phyloP scores from a whole-genome alignment of 2,113 vertebrate genomes.

The Cheilinus undulatus region DNA sequence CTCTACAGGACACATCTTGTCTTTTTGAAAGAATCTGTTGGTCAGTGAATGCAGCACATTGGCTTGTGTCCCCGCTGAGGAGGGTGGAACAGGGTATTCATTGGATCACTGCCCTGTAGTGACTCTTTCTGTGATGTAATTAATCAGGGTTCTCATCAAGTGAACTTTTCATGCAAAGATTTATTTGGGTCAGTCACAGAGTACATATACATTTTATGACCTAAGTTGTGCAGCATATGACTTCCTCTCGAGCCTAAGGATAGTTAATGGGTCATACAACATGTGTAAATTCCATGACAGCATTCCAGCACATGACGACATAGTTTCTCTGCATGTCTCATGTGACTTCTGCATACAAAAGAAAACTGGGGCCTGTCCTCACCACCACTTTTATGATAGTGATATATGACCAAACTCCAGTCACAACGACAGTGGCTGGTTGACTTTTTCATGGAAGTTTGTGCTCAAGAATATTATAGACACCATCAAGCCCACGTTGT shows the following conservation, averaged over 20 bases:
- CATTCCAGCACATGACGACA: slow-evolving; percentile 29
- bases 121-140: neutral
- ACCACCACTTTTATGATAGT: slow-evolving; percentile 27
- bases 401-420: slow-evolving; percentile 17
- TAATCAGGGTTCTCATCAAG: neutral
- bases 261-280: neutral
- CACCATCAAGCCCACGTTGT: neutral
- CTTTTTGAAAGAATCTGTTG: neutral
- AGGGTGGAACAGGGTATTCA: neutral
- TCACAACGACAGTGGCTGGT: neutral
- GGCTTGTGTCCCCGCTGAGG: neutral
- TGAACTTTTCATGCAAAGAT: neutral
- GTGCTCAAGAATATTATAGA: neutral
- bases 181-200: neutral
- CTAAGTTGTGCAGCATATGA: neutral
- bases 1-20: neutral
- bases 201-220: neutral
- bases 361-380: slow-evolving; percentile 16
- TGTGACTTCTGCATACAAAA: slow-evolving; percentile 12
- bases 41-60: slow-evolving; percentile 28
- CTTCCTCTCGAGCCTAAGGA: neutral
- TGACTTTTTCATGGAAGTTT: slow-evolving; percentile 1
- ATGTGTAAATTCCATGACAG: slow-evolving; percentile 4
- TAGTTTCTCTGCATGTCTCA: slow-evolving; percentile 14
- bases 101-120: neutral